Percentiles rank a stretch among this genome's conserved stretches.
These are phyloP conservation scores for Hydropsyche tenuis DNA, from an alignment of 1,140 invertebrate species.

Conservation along the genomic window DNA sequence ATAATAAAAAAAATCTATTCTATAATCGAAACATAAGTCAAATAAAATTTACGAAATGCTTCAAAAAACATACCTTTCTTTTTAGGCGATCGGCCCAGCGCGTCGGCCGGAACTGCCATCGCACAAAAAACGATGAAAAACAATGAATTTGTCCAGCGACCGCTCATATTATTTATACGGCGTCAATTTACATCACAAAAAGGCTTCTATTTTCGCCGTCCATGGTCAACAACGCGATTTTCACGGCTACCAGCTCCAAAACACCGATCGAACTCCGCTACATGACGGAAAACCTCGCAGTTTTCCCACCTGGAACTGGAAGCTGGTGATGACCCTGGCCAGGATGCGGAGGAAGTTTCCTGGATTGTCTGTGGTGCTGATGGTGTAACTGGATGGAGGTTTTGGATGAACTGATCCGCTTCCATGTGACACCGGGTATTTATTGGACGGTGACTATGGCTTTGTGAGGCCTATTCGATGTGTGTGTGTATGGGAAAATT, in stretches of 20 bases:
- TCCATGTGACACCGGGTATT: slow-evolving; percentile 22
- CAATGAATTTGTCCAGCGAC: slow-evolving; percentile 29
- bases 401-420: slow-evolving; percentile 22
- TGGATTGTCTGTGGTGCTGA: no score
- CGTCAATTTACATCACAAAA: slow-evolving; percentile 30
- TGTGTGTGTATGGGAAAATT: slow-evolving; percentile 5
- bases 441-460: slow-evolving; percentile 30
- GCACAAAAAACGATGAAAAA: slow-evolving; percentile 15
- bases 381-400: neutral
- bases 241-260: neutral
- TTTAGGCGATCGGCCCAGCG: slow-evolving; percentile 11
- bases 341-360: no score
- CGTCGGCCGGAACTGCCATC: neutral
- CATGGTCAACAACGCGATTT: neutral
- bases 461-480: neutral
- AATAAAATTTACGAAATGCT: no score
- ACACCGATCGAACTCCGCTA: no score
- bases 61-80: slow-evolving; percentile 27
- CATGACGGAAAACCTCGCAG: neutral
- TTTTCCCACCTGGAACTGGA: neutral
- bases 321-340: no score
- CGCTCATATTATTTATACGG: slow-evolving; percentile 18
- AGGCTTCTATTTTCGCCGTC: slow-evolving; percentile 12
- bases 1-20: no score
- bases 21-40: no score